phyloP scores from a whole-genome alignment of 2,888 invertebrate species.

The Limnephilus marmoratus region DNA sequence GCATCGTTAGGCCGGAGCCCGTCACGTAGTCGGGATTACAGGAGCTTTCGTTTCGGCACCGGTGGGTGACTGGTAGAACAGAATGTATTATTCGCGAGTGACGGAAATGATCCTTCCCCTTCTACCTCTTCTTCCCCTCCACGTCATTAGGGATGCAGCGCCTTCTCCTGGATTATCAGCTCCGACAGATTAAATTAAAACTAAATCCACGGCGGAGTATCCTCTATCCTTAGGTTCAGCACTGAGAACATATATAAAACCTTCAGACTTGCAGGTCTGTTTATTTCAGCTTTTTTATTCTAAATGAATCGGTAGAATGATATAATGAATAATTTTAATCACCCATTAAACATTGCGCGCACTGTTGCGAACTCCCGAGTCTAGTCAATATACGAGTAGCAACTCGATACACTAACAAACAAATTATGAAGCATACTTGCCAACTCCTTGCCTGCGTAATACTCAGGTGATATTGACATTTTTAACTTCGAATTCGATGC shows the following conservation, averaged over 20 bases:
- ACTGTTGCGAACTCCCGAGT: too few species aligned
- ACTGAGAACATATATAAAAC: not conserved
- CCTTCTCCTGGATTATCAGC: slow-evolving; percentile 7
- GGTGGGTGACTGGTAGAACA: not conserved
- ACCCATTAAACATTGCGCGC: too few species aligned
- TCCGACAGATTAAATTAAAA: slow-evolving; percentile 23
- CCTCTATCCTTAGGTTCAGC: not conserved
- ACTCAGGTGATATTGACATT: too few species aligned
- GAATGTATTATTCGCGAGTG: slow-evolving; percentile 37
- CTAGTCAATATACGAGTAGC: too few species aligned
- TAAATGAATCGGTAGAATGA: too few species aligned
- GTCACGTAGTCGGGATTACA: slow-evolving; percentile 46
- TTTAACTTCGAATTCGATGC: too few species aligned
- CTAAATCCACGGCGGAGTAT: not conserved
- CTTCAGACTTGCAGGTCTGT: not conserved
- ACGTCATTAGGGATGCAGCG: slow-evolving; percentile 5
- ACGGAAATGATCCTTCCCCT: slow-evolving; percentile 3
- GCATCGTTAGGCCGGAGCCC: slow-evolving; percentile 16
- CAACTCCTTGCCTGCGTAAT: too few species aligned
- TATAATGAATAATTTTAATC: too few species aligned
- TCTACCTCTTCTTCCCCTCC: not conserved
- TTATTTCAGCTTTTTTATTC: not conserved
- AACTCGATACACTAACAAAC: too few species aligned
- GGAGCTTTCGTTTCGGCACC: not conserved
- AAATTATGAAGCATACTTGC: too few species aligned